A percentile compares a stretch with the other conserved stretches of the same genome.
These are phyloP conservation scores for Aldabrachelys gigantea DNA, from an alignment of 2,113 vertebrate species.

Conservation along the genomic window DNA sequence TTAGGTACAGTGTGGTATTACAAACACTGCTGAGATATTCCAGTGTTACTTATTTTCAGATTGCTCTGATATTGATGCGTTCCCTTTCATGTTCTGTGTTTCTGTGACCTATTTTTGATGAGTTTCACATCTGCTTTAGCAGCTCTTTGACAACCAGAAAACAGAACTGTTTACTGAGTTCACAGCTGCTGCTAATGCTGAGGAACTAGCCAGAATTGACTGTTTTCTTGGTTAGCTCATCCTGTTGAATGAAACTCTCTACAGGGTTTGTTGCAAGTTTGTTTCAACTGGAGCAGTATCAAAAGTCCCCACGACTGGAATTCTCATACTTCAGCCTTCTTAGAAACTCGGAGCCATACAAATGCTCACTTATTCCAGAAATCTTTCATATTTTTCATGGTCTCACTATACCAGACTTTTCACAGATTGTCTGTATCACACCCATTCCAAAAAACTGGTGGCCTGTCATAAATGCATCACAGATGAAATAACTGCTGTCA, in stretches of 20 bases:
- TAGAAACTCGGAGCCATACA: slow-evolving; percentile 63
- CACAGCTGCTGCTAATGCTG: slow-evolving; percentile 63
- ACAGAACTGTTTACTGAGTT: slow-evolving; percentile 65
- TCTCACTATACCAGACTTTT: background rate
- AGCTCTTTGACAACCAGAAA: slow-evolving; percentile 70
- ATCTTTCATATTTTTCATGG: slow-evolving; percentile 31
- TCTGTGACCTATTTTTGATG: slow-evolving; percentile 62
- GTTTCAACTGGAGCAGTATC: slow-evolving; percentile 64
- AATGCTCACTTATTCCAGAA: slow-evolving; percentile 45
- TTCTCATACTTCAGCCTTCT: slow-evolving; percentile 56
- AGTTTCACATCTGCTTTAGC: slow-evolving; percentile 68
- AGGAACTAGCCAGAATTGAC: slow-evolving; percentile 57
- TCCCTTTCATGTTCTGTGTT: slow-evolving; percentile 53
- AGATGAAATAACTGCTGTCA: background rate
- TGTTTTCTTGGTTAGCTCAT: slow-evolving; percentile 72
- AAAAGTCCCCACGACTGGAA: slow-evolving; percentile 64
- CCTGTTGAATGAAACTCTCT: slow-evolving; percentile 65
- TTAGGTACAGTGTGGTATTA: background rate
- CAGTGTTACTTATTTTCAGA: slow-evolving; percentile 38
- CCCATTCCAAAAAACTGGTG: background rate
- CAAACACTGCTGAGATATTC: background rate
- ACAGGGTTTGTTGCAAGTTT: slow-evolving; percentile 63
- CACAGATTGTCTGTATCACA: background rate
- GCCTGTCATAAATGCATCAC: background rate
- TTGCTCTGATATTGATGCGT: slow-evolving; percentile 38